phyloP scores from a whole-genome alignment of 2,113 vertebrate genomes.

The Ictalurus punctatus region DNA sequence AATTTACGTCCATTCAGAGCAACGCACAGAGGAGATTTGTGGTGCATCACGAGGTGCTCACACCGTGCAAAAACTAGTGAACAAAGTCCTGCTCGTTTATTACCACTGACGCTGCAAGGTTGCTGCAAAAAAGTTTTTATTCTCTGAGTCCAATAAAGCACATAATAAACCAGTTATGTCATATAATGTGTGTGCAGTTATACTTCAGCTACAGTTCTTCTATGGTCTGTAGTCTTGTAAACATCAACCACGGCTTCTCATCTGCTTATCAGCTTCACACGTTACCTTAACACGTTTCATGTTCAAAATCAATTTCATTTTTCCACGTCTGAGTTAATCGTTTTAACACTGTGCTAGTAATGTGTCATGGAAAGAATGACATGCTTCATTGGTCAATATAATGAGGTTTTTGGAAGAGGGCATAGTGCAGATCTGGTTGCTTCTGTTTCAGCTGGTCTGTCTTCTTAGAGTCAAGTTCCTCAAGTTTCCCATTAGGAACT shows the following conservation, averaged over 20 bases:
- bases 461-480: neutral
- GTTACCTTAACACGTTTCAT: neutral
- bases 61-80: constrained; percentile 33
- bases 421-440: neutral
- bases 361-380: neutral
- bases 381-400: neutral
- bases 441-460: neutral
- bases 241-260: neutral
- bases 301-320: neutral
- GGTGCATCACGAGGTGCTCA: constrained; percentile 63
- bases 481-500: neutral
- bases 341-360: neutral
- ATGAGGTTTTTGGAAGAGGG: neutral
- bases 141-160: neutral
- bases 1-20: constrained; percentile 42
- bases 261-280: neutral
- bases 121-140: neutral
- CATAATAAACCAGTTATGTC: neutral
- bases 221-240: neutral
- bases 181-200: neutral
- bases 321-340: neutral
- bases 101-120: constrained; percentile 39
- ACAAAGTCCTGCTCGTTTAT: constrained; percentile 74
- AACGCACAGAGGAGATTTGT: constrained; percentile 37
- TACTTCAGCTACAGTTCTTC: neutral